Evolutionary conservation across 2,797 vertebrate genomes (phyloP), one percentile per base, ranked within the genome.

Genomic region (Lycodopsis pacificus): DNA sequence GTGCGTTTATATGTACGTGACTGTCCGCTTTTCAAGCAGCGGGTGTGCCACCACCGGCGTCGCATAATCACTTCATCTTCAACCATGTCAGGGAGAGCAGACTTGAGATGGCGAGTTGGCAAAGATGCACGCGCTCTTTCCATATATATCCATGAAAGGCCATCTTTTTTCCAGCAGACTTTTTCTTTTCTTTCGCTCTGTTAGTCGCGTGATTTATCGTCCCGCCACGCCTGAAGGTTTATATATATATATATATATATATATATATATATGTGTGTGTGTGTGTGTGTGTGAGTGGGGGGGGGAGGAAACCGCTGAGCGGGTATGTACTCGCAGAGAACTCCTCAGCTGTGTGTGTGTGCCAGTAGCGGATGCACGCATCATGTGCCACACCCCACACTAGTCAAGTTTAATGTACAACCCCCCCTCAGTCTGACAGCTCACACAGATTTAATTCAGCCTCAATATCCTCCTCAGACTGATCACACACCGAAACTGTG

Each of bases 61-160:
- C 81, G 48, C 70, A 68, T 77, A 81, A 87, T 82, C 77, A 68
- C 76, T 85, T 76, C 77, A 80, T 88, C 87, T 75, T 82, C 83
- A 82, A 73, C 77, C 53, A 66, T 65, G 89, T 86, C 75, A 81
- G 66, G 72, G 20, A 13, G 57, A 65, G 75, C 75, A 68, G 82
- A 76, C 82, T 48, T 38, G 71, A 67, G 76, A 77, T 64, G 67
- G 56, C 27, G 49, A 81, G 71, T 48, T 81, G 79, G 82, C 84
- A 83, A 80, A 90, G 77, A 86, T 38, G 73, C 80, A 68, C 82
- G 68, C 25, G 8, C 62, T 69, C 69, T 65, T 70, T 81, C 84
- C 85, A 86, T 90, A 86, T 92, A 85, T 91, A 91, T 92, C 91
- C 86, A 91, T 92, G 87, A 90, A 92, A 81, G 80, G 66, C 76